Conservation (phyloP, 1,140 invertebrate genomes). For the Trichoplusia ni region DNA sequence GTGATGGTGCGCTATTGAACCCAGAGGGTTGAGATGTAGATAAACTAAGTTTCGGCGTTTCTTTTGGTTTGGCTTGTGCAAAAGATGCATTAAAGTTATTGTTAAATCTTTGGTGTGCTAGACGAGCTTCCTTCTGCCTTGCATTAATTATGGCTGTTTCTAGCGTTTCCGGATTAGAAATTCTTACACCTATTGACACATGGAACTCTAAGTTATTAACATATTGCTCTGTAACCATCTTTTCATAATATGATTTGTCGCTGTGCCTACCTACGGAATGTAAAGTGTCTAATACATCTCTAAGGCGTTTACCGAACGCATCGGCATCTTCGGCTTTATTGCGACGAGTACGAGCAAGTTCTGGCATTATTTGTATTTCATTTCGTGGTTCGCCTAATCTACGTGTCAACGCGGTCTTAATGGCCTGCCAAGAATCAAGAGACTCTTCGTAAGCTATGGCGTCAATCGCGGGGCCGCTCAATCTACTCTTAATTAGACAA, state of each 20-base stretch:
- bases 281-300: constrained; percentile 26
- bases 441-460: constrained; percentile 27
- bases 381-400: constrained; percentile 34
- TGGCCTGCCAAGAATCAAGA: constrained; percentile 18
- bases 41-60: not conserved
- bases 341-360: constrained; percentile 22
- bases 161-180: constrained; percentile 29
- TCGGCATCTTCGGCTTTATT: constrained; percentile 31
- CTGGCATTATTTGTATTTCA: constrained; percentile 36
- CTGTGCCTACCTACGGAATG: constrained; percentile 24
- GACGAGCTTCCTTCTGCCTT: constrained; percentile 30
- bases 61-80: not conserved
- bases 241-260: constrained; percentile 34
- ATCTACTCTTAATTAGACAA: constrained; percentile 32
- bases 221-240: constrained; percentile 36
- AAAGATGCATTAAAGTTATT: not conserved
- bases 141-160: constrained; percentile 22
- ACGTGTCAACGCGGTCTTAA: constrained; percentile 26
- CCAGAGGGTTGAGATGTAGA: too few relatives aligned
- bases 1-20: too few relatives aligned
- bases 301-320: constrained; percentile 27
- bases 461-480: constrained; percentile 28
- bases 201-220: constrained; percentile 33
- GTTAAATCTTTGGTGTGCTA: constrained; percentile 11
- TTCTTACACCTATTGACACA: constrained; percentile 32